phyloP scores from a whole-genome alignment of 2,888 invertebrate species.

The Cantharis rufa region DNA sequence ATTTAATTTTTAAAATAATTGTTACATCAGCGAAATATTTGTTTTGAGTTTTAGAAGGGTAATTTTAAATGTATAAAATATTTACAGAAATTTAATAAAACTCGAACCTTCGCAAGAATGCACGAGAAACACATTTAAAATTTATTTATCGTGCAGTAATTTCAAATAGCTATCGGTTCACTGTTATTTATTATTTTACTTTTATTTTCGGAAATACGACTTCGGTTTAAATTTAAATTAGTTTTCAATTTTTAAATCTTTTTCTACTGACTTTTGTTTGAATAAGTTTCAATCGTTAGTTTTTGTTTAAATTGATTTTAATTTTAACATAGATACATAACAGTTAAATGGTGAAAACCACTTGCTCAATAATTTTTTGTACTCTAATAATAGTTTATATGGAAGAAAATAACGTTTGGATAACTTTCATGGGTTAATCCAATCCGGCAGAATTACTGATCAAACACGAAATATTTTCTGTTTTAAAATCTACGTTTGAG shows the following conservation, averaged over 20 bases:
- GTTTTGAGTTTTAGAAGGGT: background rate
- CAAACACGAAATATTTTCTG: background rate
- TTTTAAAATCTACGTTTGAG: background rate
- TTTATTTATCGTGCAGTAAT: background rate
- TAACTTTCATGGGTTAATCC: too few species aligned
- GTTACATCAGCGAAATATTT: background rate
- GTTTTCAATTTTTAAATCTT: background rate
- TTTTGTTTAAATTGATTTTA: too few species aligned
- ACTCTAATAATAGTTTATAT: too few species aligned
- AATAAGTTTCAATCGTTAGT: background rate
- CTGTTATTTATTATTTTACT: background rate
- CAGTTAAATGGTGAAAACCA: too few species aligned
- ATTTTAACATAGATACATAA: too few species aligned
- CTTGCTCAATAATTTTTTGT: too few species aligned
- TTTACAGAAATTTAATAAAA: background rate
- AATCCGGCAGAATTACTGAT: too few species aligned
- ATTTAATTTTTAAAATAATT: conserved; percentile 22
- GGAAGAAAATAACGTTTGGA: too few species aligned
- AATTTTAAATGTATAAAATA: background rate
- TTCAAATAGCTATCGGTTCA: background rate
- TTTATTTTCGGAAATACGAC: background rate
- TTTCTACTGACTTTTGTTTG: background rate
- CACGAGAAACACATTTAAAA: background rate
- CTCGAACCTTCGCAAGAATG: background rate
- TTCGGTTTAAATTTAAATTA: background rate